These are phyloP conservation scores for Andrena marginata DNA, from an alignment of 2,888 invertebrate genomes.

Conservation along the genomic window DNA sequence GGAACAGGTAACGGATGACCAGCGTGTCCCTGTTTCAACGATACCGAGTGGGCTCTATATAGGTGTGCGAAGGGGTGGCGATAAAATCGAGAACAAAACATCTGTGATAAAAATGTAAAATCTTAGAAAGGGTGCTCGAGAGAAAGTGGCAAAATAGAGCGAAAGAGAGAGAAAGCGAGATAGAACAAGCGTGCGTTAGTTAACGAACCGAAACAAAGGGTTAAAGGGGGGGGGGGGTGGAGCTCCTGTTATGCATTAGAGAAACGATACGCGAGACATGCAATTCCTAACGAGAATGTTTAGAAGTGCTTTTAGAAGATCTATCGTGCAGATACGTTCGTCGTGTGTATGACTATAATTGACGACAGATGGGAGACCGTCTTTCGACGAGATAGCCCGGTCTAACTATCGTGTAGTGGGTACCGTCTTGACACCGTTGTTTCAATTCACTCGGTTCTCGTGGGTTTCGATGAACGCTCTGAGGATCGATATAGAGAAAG, in stretches of 20 bases:
- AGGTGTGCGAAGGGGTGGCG: conserved; percentile 47
- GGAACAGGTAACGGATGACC: conserved; percentile 34
- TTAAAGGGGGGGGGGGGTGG: neutral
- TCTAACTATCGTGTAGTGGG: conserved; percentile 64
- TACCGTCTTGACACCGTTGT: conserved; percentile 57
- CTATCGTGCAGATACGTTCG: conserved; percentile 50
- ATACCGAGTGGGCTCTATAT: conserved; percentile 68
- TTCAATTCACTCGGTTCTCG: conserved; percentile 21
- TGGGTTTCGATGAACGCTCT: conserved; percentile 36
- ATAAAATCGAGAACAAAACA: conserved; percentile 75
- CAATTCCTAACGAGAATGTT: conserved; percentile 52
- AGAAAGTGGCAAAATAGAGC: conserved; percentile 33
- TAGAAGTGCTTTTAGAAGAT: conserved; percentile 60
- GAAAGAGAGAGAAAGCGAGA: conserved; percentile 11
- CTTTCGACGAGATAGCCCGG: conserved; percentile 69
- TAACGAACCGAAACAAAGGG: neutral
- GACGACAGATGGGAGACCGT: conserved; percentile 54
- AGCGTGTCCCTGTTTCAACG: conserved; percentile 47
- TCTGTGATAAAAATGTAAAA: conserved; percentile 79
- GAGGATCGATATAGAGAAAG: neutral
- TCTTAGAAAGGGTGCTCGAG: conserved; percentile 76
- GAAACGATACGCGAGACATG: conserved; percentile 45
- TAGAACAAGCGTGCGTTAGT: conserved; percentile 37
- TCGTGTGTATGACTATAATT: conserved; percentile 49
- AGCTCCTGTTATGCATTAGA: conserved; percentile 45